These are phyloP conservation scores for Ectemnius cavifrons DNA, from an alignment of 2,888 invertebrate species.

Conservation along the genomic window DNA sequence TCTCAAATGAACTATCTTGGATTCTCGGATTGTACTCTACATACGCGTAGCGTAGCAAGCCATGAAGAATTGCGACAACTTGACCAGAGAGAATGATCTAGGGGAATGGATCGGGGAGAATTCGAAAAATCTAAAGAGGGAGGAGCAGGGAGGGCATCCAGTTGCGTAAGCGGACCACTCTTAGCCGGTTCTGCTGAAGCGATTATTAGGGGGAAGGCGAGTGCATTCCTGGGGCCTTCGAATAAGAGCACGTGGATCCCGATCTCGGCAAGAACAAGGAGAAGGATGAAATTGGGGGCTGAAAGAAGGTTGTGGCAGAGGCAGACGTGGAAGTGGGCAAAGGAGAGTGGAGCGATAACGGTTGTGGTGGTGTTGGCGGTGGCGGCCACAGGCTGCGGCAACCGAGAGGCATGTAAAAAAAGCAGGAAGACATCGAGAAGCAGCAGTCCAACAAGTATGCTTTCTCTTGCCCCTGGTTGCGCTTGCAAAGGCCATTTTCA, in stretches of 20 bases:
- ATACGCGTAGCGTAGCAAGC: no score
- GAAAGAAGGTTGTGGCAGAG: conserved; percentile 35
- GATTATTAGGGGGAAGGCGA: conserved; percentile 70
- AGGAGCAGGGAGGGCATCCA: conserved; percentile 49
- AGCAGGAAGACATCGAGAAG: neutral
- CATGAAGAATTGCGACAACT: no score
- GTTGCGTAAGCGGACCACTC: conserved; percentile 72
- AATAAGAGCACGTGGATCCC: conserved; percentile 53
- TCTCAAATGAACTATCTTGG: no score
- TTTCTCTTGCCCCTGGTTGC: conserved; percentile 6
- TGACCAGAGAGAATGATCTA: no score
- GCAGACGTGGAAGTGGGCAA: conserved; percentile 30
- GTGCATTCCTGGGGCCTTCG: conserved; percentile 60
- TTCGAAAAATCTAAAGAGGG: conserved; percentile 64
- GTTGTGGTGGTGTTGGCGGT: conserved; percentile 8
- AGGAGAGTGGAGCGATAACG: conserved; percentile 24
- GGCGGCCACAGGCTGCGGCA: conserved; percentile 6
- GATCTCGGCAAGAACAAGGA: conserved; percentile 11
- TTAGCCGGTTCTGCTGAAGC: conserved; percentile 57
- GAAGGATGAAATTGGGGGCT: conserved; percentile 28
- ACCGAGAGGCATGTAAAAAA: conserved; percentile 10
- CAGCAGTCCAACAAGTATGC: neutral
- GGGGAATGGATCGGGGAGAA: conserved; percentile 45
- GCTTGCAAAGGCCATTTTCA: neutral
- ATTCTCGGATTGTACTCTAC: no score